These are phyloP conservation scores for Rattus norvegicus DNA, from an alignment of 2,113 vertebrate species.

Conservation along the genomic window GRCr8 NC_086029.1:79071001-79071500, in stretches of 20 bases:
- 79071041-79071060: not conserved
- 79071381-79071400: not conserved
- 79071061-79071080: not conserved
- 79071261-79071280: slow-evolving; percentile 38
- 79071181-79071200: slow-evolving; percentile 2
- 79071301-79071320: not conserved
- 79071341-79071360: not conserved
- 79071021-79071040: not conserved
- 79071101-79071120: slow-evolving; percentile 36
- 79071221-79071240: slow-evolving; percentile 31
- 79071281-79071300: slow-evolving; percentile 48
- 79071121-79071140: slow-evolving; percentile 62
- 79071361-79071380: not conserved
- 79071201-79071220: not conserved
- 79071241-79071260: slow-evolving; percentile 1
- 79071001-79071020: not conserved
- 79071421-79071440: not conserved
- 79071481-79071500: not conserved
- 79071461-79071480: not conserved
- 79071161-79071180: not conserved
- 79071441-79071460: not conserved
- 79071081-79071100: not conserved
- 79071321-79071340: not conserved
- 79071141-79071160: slow-evolving; percentile 8
- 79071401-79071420: not conserved